These are phyloP conservation scores for Asteroscopus sphinx DNA, from an alignment of 2,888 invertebrate species.

Conservation along the genomic window DNA sequence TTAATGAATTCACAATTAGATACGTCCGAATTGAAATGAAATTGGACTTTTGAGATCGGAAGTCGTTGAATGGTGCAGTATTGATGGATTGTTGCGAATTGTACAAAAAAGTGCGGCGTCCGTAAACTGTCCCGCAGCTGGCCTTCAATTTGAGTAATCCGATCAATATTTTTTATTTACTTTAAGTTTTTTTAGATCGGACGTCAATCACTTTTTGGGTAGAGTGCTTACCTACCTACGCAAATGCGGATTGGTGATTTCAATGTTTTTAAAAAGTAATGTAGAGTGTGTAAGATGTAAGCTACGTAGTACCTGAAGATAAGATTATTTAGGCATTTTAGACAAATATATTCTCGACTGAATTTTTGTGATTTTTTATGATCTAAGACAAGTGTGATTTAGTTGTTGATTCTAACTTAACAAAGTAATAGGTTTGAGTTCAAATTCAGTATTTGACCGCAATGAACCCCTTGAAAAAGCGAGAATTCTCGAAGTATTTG, in stretches of 20 bases:
- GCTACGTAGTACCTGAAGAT: too few relatives aligned
- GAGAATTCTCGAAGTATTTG: neutral
- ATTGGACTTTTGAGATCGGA: constrained; percentile 86
- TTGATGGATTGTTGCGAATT: constrained; percentile 81
- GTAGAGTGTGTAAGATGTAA: neutral
- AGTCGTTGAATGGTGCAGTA: constrained; percentile 84
- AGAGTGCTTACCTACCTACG: constrained; percentile 20
- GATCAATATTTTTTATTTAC: constrained; percentile 81
- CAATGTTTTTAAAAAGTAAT: neutral
- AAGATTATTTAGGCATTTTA: too few relatives aligned
- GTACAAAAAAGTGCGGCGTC: constrained; percentile 77
- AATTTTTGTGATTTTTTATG: too few relatives aligned
- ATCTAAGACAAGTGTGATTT: too few relatives aligned
- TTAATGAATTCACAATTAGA: constrained; percentile 88
- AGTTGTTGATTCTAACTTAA: too few relatives aligned
- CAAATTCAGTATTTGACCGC: too few relatives aligned
- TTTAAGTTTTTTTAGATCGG: constrained; percentile 52
- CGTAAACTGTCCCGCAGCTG: constrained; percentile 85
- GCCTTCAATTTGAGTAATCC: constrained; percentile 81
- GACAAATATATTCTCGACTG: too few relatives aligned
- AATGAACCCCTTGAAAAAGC: neutral
- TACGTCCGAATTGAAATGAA: constrained; percentile 86
- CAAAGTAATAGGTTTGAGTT: too few relatives aligned
- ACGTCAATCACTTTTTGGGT: constrained; percentile 48
- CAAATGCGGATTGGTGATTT: constrained; percentile 1